Evolutionary conservation across 2,113 vertebrate species (phyloP).

Genomic region (Hippocampus abdominalis): DNA sequence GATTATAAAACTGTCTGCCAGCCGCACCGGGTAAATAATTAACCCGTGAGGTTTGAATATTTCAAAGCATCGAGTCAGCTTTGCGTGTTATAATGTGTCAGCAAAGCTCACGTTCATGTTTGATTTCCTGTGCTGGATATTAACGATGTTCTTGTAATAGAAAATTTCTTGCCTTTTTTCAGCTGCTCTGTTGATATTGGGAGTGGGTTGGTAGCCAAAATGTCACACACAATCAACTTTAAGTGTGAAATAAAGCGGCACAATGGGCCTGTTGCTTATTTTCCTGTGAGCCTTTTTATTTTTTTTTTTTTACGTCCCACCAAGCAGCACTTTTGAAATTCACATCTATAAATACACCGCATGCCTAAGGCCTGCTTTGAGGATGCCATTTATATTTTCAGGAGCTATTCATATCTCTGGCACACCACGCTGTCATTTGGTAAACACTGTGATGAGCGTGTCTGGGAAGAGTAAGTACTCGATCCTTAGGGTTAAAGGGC

Average conservation of each 20-base stretch:
- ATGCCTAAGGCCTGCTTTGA: slow-evolving; percentile 39
- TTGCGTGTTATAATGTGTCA: slow-evolving; percentile 22
- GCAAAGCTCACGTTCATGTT: not conserved
- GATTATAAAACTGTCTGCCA: slow-evolving; percentile 10
- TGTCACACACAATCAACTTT: not conserved
- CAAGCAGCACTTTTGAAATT: slow-evolving; percentile 34
- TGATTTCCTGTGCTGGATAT: not conserved
- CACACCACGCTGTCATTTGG: slow-evolving; percentile 51
- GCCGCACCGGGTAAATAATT: slow-evolving; percentile 64
- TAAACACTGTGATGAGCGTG: slow-evolving; percentile 62
- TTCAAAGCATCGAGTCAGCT: slow-evolving; percentile 55
- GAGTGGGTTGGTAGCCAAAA: not conserved
- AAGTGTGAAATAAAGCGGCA: not conserved
- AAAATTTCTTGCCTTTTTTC: not conserved
- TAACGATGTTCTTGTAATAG: not conserved
- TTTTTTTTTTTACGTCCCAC: slow-evolving; percentile 28
- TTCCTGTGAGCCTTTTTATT: not conserved
- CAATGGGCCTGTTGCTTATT: not conserved
- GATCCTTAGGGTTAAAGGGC: not conserved
- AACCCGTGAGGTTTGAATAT: slow-evolving; percentile 60
- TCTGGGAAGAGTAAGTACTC: not conserved
- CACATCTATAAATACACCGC: slow-evolving; percentile 57
- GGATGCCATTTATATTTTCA: slow-evolving; percentile 58
- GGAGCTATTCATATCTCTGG: slow-evolving; percentile 64
- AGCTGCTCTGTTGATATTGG: not conserved